Conservation (phyloP, 2,113 vertebrate genomes). For the Cisticola juncidis region DNA sequence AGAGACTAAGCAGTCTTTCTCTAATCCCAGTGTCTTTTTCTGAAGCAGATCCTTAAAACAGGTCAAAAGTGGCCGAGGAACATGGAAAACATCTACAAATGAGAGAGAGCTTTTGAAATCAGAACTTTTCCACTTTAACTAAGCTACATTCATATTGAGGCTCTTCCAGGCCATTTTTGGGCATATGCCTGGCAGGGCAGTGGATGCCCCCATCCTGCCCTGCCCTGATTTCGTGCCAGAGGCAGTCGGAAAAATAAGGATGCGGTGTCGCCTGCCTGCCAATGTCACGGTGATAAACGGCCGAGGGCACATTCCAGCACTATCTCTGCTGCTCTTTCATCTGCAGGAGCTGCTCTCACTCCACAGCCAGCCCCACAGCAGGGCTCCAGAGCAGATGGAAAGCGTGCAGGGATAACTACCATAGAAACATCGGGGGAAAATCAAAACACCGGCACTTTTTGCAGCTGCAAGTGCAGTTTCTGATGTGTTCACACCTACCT, state of each 20-base stretch:
- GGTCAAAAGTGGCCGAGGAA: background rate
- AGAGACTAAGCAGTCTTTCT: background rate
- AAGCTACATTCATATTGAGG: background rate
- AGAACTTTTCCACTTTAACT: background rate
- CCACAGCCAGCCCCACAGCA: background rate
- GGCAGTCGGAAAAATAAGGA: background rate
- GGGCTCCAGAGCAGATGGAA: background rate
- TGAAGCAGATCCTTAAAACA: background rate
- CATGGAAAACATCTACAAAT: background rate
- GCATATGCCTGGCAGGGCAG: background rate
- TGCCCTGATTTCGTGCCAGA: background rate
- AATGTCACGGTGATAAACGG: background rate
- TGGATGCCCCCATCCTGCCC: background rate
- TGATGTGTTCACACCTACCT: background rate
- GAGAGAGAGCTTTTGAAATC: background rate
- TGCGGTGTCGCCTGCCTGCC: background rate
- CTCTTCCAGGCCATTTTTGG: background rate
- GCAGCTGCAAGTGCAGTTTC: background rate
- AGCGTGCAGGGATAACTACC: background rate
- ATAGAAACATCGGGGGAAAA: background rate
- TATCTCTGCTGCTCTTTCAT: constrained; percentile 10
- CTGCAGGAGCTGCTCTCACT: background rate
- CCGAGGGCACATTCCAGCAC: constrained; percentile 12
- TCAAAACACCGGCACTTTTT: background rate
- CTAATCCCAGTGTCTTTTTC: background rate